Evolutionary conservation across 2,888 invertebrate species (phyloP).

Genomic region (Drosophila affinis): DNA sequence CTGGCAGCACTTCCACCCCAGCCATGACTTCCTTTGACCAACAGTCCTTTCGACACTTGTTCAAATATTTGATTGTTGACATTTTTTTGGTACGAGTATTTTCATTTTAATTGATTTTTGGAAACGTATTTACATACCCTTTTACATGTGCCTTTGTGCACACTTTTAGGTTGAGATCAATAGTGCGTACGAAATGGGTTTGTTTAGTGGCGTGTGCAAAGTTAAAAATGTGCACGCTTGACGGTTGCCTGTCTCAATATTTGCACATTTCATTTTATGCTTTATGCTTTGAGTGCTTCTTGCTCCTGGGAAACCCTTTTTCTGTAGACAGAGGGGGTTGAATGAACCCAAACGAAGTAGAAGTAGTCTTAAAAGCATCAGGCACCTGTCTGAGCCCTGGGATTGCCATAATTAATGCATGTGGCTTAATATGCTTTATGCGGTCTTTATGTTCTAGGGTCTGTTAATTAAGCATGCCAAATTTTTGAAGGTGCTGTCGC

Average conservation of each 20-base stretch:
- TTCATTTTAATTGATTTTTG: constrained; percentile 54
- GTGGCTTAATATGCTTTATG: constrained; percentile 32
- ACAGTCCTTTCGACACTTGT: constrained; percentile 23
- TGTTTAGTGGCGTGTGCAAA: constrained; percentile 57
- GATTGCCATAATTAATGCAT: constrained; percentile 43
- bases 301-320: constrained; percentile 20
- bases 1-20: not conserved
- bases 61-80: constrained; percentile 68
- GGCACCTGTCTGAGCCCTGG: constrained; percentile 52
- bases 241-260: constrained; percentile 61
- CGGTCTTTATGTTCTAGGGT: constrained; percentile 18
- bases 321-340: constrained; percentile 47
- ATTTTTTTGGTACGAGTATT: constrained; percentile 44
- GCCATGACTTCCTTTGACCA: not conserved
- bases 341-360: constrained; percentile 53
- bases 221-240: constrained; percentile 35
- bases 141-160: constrained; percentile 12
- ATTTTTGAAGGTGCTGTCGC: constrained; percentile 25
- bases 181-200: constrained; percentile 63
- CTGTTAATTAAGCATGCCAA: constrained; percentile 57
- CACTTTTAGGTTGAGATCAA: constrained; percentile 37
- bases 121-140: constrained; percentile 46
- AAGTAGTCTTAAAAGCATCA: constrained; percentile 13
- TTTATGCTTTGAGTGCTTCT: constrained; percentile 47
- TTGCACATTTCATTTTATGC: constrained; percentile 46